A percentile compares a stretch with the other conserved stretches of the same genome.
Conservation (phyloP, 2,888 invertebrate genomes). For the Tortrix viridana region DNA sequence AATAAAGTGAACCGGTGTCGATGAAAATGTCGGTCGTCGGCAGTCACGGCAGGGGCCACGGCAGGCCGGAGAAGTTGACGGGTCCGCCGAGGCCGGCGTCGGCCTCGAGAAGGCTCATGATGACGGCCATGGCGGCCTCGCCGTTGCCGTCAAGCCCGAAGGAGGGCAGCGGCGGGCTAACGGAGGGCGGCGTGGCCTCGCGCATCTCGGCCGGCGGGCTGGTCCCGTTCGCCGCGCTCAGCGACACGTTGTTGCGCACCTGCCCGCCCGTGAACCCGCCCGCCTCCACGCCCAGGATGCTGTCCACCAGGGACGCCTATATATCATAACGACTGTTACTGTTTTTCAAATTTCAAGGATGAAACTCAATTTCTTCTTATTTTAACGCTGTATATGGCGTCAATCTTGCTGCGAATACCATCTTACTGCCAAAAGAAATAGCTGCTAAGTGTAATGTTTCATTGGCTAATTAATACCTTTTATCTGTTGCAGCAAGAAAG, state of each 20-base stretch:
- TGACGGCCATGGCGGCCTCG: conserved; percentile 96
- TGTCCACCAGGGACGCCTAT: conserved; percentile 63
- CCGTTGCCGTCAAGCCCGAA: conserved; percentile 89
- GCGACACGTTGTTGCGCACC: conserved; percentile 68
- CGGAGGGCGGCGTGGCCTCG: conserved; percentile 44
- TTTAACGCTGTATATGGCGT: no score
- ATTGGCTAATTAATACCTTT: no score
- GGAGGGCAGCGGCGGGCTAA: conserved; percentile 59
- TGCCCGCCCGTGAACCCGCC: conserved; percentile 43
- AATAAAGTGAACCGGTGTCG: background rate
- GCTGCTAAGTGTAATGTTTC: no score
- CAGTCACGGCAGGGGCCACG: conserved; percentile 91
- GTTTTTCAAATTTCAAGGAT: no score
- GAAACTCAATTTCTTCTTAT: no score
- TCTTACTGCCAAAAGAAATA: no score
- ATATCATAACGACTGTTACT: no score
- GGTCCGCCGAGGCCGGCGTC: conserved; percentile 95
- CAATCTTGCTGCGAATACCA: no score
- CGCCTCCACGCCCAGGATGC: conserved; percentile 54
- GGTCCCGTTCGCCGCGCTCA: conserved; percentile 54
- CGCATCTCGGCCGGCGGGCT: conserved; percentile 42
- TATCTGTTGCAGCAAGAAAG: no score
- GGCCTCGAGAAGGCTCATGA: conserved; percentile 95
- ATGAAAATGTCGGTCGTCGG: background rate
- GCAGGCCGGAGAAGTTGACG: conserved; percentile 93